Evolutionary conservation across 2,888 invertebrate genomes (phyloP).

Genomic region (Labia minor): DNA sequence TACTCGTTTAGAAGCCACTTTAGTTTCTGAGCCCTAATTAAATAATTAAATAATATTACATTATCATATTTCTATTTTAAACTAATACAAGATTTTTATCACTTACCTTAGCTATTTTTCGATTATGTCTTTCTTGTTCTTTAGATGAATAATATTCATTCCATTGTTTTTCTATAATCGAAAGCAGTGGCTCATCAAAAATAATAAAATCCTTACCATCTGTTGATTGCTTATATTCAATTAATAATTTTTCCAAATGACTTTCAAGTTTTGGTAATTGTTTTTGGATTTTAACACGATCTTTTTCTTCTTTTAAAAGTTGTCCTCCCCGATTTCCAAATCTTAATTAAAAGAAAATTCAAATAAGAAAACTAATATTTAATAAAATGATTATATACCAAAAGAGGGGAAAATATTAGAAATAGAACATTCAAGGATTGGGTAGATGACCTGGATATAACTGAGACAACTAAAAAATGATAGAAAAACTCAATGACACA

Average conservation of each 20-base stretch:
- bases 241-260: not conserved
- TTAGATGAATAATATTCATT: not conserved
- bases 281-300: constrained; percentile 62
- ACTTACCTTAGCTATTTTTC: not conserved
- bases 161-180: not conserved
- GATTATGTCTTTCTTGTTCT: not conserved
- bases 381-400: too few relatives aligned
- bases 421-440: too few relatives aligned
- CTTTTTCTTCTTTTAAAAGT: constrained; percentile 73
- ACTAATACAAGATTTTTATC: too few relatives aligned
- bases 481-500: too few relatives aligned
- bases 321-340: constrained; percentile 82
- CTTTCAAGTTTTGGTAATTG: not conserved
- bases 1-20: not conserved
- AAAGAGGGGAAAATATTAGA: too few relatives aligned
- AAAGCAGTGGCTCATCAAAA: not conserved
- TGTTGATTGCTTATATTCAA: not conserved
- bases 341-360: constrained; percentile 23
- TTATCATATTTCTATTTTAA: too few relatives aligned
- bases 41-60: not conserved
- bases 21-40: not conserved
- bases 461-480: too few relatives aligned
- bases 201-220: not conserved
- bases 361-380: constrained; percentile 22
- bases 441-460: too few relatives aligned